phyloP scores from a whole-genome alignment of 2,113 vertebrate species.

The Podiceps cristatus region DNA sequence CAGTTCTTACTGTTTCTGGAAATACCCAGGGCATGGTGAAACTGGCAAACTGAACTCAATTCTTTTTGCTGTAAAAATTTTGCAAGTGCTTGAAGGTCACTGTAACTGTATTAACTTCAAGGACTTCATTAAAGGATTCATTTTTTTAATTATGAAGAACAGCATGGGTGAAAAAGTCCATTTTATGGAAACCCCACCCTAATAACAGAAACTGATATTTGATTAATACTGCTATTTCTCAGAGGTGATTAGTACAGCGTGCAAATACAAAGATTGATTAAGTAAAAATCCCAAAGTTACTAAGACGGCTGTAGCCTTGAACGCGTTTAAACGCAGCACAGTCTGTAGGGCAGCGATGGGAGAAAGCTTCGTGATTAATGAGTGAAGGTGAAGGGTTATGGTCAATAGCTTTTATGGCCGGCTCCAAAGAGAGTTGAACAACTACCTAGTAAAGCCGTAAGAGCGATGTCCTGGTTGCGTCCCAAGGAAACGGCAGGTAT shows the following conservation, averaged over 20 bases:
- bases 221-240: not conserved
- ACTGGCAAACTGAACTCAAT: not conserved
- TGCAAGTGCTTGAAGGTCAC: not conserved
- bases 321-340: not conserved
- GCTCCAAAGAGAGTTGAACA: not conserved
- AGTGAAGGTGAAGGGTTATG: not conserved
- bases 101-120: not conserved
- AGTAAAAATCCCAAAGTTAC: not conserved
- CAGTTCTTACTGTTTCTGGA: not conserved
- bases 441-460: not conserved
- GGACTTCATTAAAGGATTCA: slow-evolving; percentile 12
- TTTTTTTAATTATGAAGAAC: slow-evolving; percentile 30
- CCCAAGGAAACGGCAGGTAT: not conserved
- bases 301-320: not conserved
- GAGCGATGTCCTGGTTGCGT: not conserved
- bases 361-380: not conserved
- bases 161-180: not conserved
- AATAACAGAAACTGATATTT: not conserved
- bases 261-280: not conserved
- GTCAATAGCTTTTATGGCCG: not conserved
- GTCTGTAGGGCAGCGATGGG: not conserved
- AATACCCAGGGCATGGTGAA: not conserved
- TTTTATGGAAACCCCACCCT: not conserved
- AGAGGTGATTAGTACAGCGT: not conserved
- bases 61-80: not conserved